Base-by-base conservation (phyloP, 2,888 invertebrate genomes). In the Athripsodes cinereus region DNA sequence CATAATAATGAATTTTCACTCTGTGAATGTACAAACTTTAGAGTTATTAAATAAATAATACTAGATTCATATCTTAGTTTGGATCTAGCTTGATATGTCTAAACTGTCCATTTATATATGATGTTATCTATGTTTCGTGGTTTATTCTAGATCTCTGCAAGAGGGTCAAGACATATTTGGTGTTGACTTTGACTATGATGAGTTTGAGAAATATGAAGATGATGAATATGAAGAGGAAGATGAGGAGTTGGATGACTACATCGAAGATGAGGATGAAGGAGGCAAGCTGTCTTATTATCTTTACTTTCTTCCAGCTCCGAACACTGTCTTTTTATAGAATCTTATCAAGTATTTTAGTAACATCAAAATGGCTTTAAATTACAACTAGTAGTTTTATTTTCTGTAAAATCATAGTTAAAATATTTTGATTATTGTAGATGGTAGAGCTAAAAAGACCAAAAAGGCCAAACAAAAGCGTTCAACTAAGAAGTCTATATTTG, bases 161-260 rank as follows among this genome's bases (percentile, higher is more conserved):
- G 95, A 98, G 73, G 99, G 98, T 55, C 96, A 97, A 73, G 98
- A 99, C 70, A 96, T 98, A 65, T 99, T 99, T 71, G 99, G 98
- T 22, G 96, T 97, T n/a, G 98, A 98, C 72, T 97, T 98, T 74
- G 96, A 94, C 69, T 94, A 90, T 69, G 92, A 92, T 60, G 93
- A 94, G 65, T 91, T 94, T 72, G 86, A 87, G 55, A 91, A 91
- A 68, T 91, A 90, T 68, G 92, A 87, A 5, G 90, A 92, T 55
- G 92, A 92, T 64, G 90, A 90, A 62, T 90, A 92, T 67, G 88
- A 88, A 55, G 90, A 90, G 52, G 90, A 90, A 26, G 90, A 90
- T 1, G 91, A 90, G 10, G 89, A 90, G 56, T 80, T 88, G 48
- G 89, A 89, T 65, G 88, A 90, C 62, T 90, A 92, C 66, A 83